Evolutionary conservation across 2,888 invertebrate genomes (phyloP).

Genomic region (Gastrophysa polygoni): DNA sequence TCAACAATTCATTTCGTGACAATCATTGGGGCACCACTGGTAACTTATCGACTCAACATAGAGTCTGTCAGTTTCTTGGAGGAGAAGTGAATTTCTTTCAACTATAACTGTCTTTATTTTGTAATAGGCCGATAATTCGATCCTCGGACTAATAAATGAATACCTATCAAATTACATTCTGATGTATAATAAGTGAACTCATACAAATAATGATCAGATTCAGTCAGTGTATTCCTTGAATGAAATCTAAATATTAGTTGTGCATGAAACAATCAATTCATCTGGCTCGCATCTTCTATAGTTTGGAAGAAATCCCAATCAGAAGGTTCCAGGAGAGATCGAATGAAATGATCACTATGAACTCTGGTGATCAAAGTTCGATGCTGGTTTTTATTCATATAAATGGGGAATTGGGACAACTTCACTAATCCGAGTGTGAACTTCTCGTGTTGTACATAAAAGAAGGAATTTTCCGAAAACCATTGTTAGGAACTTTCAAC

Average conservation of each 20-base stretch:
- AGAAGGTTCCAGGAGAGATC: background rate
- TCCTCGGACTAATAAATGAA: conserved; percentile 19
- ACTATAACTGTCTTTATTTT: conserved; percentile 30
- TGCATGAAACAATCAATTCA: background rate
- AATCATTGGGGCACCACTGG: no score
- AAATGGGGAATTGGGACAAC: background rate
- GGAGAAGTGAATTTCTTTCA: conserved; percentile 41
- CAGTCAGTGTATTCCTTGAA: conserved; percentile 37
- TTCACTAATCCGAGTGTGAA: background rate
- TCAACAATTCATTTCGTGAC: background rate
- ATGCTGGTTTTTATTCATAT: background rate
- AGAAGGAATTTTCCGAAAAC: conserved; percentile 46
- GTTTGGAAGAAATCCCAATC: background rate
- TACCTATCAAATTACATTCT: conserved; percentile 1
- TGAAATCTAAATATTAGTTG: conserved; percentile 20
- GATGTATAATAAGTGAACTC: conserved; percentile 40
- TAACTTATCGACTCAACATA: no score
- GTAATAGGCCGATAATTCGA: conserved; percentile 34
- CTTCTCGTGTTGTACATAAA: conserved; percentile 13
- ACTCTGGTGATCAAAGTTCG: no score
- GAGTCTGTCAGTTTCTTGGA: background rate
- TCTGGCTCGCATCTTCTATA: conserved; percentile 19
- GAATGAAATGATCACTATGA: no score
- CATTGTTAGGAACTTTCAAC: conserved; percentile 44
- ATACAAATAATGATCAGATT: conserved; percentile 46